Evolutionary conservation across 2,797 vertebrate species (phyloP).

Genomic region (Pitangus sulphuratus): DNA sequence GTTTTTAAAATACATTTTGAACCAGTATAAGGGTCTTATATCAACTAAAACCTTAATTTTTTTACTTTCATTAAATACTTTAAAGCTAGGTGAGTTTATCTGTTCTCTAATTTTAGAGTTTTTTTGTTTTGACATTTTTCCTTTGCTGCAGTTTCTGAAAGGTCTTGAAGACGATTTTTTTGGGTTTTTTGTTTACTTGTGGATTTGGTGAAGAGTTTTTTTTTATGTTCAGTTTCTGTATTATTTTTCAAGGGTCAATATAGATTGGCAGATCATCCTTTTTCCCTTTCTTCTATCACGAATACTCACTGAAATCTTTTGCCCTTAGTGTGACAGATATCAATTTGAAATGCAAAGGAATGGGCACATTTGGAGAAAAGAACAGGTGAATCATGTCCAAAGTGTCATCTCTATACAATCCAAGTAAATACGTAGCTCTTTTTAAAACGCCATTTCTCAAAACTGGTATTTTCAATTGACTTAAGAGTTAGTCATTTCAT

Average conservation of each 20-base stretch:
- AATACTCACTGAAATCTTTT: neutral
- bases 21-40: fast-evolving
- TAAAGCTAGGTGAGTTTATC: neutral
- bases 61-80: neutral
- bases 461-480: neutral
- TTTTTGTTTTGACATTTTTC: neutral
- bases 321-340: neutral
- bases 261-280: neutral
- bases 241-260: neutral
- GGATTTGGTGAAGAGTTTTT: neutral
- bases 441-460: neutral
- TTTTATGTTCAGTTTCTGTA: neutral
- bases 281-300: neutral
- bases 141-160: neutral
- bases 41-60: neutral
- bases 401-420: neutral
- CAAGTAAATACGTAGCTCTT: neutral
- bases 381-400: neutral
- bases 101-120: neutral
- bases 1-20: neutral
- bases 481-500: neutral
- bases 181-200: neutral
- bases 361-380: neutral
- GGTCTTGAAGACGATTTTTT: neutral
- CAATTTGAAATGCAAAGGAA: neutral